A percentile compares a stretch with the other conserved stretches of the same genome.
Evolutionary conservation across 2,797 vertebrate genomes (phyloP).

Genomic region (Gadopsis marmoratus): DNA sequence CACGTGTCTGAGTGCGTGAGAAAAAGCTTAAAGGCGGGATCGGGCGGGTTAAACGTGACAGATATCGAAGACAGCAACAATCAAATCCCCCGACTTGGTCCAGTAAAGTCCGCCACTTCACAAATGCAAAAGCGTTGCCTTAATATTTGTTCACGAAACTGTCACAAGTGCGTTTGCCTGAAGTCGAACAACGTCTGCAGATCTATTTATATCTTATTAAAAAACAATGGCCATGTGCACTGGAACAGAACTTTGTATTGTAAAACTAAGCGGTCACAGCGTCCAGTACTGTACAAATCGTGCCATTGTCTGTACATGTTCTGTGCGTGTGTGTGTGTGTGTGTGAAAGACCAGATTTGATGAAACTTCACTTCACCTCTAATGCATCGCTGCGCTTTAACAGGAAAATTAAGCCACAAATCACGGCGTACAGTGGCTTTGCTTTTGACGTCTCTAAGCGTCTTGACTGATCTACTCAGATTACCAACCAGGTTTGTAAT

Average conservation of each 20-base stretch:
- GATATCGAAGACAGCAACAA: background rate
- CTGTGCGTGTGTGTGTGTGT: too few species aligned
- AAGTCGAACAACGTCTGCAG: conserved; percentile 6
- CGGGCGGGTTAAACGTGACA: background rate
- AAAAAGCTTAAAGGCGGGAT: background rate
- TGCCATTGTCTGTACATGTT: too few species aligned
- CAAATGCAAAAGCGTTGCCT: background rate
- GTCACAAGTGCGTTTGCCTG: conserved; percentile 42
- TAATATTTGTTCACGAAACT: conserved; percentile 1
- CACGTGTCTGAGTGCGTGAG: background rate
- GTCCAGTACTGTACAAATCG: background rate
- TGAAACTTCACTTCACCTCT: background rate
- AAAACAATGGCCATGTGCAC: conserved; percentile 8
- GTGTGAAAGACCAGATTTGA: background rate
- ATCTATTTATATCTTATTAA: conserved; percentile 49
- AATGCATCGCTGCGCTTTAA: background rate
- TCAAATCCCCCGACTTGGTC: background rate
- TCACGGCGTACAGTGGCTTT: too few species aligned
- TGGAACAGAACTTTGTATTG: conserved; percentile 33
- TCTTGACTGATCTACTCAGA: too few species aligned
- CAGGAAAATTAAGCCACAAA: background rate
- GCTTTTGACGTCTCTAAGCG: background rate
- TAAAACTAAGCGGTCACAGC: background rate
- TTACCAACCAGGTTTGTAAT: background rate
- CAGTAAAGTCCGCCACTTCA: background rate